Percentiles rank a stretch among this genome's conserved stretches.
Evolutionary conservation across 2,113 vertebrate species (phyloP).

Genomic region (Plotosus lineatus): DNA sequence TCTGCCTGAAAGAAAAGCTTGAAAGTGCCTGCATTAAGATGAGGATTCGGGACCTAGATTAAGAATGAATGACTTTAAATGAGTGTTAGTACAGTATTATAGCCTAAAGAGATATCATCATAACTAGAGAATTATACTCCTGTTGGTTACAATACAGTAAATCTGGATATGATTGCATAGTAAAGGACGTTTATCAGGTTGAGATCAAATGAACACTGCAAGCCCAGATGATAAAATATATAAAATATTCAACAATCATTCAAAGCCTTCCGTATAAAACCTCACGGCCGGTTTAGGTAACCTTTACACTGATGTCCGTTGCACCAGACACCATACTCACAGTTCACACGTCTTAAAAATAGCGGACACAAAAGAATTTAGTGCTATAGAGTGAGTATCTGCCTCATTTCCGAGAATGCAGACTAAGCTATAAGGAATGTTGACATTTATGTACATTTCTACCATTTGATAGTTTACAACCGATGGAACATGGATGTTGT

Average conservation of each 20-base stretch:
- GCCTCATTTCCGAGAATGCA: no score
- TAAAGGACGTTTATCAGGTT: not conserved
- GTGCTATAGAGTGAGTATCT: no score
- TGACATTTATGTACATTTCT: no score
- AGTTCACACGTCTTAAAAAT: no score
- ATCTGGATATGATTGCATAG: not conserved
- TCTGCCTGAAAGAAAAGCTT: slow-evolving; percentile 4
- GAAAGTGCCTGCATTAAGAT: not conserved
- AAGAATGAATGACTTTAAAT: not conserved
- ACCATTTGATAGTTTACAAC: no score
- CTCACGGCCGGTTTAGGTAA: not conserved
- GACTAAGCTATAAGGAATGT: no score
- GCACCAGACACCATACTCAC: no score
- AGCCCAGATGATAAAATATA: not conserved
- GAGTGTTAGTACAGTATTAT: not conserved
- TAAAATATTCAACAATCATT: not conserved
- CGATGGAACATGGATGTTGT: no score
- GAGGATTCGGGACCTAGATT: not conserved
- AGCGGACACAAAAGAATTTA: no score
- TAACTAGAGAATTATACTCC: not conserved
- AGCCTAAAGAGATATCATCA: not conserved
- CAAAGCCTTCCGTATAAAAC: not conserved
- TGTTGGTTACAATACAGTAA: slow-evolving; percentile 28
- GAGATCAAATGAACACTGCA: not conserved
- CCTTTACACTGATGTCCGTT: no score